These are phyloP conservation scores for Drosophila mauritiana DNA, from an alignment of 1,140 invertebrate species.

Conservation along the genomic window DNA sequence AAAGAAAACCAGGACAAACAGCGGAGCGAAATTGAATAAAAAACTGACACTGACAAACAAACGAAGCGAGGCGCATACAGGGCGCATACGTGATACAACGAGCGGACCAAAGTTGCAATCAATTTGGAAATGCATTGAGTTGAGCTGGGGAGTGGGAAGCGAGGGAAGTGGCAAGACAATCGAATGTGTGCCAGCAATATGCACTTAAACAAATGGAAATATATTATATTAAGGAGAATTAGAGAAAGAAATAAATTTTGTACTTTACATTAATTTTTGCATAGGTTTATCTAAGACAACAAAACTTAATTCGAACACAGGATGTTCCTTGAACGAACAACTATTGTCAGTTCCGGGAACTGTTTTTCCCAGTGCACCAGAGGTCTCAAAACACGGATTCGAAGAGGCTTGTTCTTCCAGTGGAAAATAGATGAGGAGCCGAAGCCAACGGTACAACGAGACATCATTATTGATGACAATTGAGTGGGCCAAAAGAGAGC, in stretches of 20 bases:
- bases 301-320: too few species aligned
- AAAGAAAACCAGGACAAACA: constrained; percentile 75
- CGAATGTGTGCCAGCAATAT: constrained; percentile 29
- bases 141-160: constrained; percentile 22
- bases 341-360: neutral
- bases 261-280: too few species aligned
- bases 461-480: constrained; percentile 85
- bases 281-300: too few species aligned
- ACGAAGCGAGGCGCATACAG: constrained; percentile 38
- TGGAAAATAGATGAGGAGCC: constrained; percentile 66
- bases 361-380: constrained; percentile 24
- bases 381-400: constrained; percentile 61
- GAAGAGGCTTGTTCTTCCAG: constrained; percentile 78
- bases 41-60: constrained; percentile 65
- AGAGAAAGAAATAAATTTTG: too few species aligned
- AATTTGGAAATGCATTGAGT: constrained; percentile 73
- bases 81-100: constrained; percentile 57
- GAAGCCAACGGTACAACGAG: constrained; percentile 74
- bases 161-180: constrained; percentile 29
- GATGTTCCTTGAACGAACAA: too few species aligned
- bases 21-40: constrained; percentile 74
- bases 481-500: constrained; percentile 78
- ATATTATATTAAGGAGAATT: too few species aligned
- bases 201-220: constrained; percentile 5
- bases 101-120: constrained; percentile 76